phyloP scores from a whole-genome alignment of 2,888 invertebrate species.

The Yponomeuta malinellus region DNA sequence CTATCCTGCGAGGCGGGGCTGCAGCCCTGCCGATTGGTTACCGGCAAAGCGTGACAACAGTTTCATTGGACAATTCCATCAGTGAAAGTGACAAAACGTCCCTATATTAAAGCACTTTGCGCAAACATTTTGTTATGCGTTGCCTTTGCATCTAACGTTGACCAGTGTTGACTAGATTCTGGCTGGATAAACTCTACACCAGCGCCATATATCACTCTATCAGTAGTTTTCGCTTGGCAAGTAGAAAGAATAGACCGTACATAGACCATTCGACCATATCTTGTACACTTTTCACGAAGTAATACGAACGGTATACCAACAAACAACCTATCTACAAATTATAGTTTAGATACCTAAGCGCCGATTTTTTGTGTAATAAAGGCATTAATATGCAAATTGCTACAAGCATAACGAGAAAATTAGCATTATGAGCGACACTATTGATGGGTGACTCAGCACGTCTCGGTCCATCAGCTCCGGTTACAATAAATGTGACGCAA shows the following conservation, averaged over 20 bases:
- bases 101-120: constrained; percentile 54
- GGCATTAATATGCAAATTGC: constrained; percentile 70
- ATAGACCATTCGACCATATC: too few species aligned
- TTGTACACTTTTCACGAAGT: too few species aligned
- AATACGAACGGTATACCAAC: too few species aligned
- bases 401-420: constrained; percentile 69
- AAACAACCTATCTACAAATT: too few species aligned
- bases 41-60: constrained; percentile 66
- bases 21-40: constrained; percentile 63
- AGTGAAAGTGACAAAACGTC: constrained; percentile 65
- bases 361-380: constrained; percentile 27
- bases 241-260: too few species aligned
- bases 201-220: too few species aligned
- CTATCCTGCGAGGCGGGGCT: constrained; percentile 66
- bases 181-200: too few species aligned
- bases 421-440: constrained; percentile 70
- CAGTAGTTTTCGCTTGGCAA: too few species aligned
- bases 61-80: constrained; percentile 65
- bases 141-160: neutral
- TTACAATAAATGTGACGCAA: constrained; percentile 52
- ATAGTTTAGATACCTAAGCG: neutral
- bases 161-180: neutral
- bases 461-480: constrained; percentile 61
- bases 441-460: constrained; percentile 66
- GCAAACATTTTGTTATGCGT: constrained; percentile 31